Evolutionary conservation across 2,797 vertebrate genomes (phyloP).

Genomic region (Sebastes minor): DNA sequence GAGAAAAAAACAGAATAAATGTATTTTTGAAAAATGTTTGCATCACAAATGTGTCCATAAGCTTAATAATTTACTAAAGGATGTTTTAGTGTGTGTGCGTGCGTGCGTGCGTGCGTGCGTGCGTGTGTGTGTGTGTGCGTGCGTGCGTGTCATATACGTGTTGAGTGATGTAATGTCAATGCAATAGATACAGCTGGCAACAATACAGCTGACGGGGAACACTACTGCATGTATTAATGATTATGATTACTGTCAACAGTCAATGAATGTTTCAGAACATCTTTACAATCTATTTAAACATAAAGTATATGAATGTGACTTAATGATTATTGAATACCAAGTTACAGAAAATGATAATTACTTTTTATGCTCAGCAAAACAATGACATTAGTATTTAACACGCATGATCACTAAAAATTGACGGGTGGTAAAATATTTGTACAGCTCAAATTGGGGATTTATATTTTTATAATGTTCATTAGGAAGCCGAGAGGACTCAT

Average conservation of each 20-base stretch:
- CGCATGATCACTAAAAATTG: neutral
- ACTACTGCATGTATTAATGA: conserved; percentile 4
- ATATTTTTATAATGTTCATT: neutral
- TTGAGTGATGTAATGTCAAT: conserved; percentile 51
- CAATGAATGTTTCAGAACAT: conserved; percentile 9
- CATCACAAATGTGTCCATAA: conserved; percentile 11
- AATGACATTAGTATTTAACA: neutral
- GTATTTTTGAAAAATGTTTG: conserved; percentile 10
- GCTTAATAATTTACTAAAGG: conserved; percentile 24
- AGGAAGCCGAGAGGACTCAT: neutral
- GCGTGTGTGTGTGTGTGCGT: neutral
- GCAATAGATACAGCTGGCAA: conserved; percentile 33
- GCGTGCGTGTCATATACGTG: neutral
- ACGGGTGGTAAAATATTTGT: conserved; percentile 1
- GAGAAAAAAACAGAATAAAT: conserved; percentile 33
- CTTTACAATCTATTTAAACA: neutral
- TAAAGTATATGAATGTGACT: neutral
- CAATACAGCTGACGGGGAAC: neutral
- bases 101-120: neutral
- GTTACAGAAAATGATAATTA: neutral
- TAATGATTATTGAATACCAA: neutral
- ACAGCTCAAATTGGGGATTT: neutral
- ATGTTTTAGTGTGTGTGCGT: neutral
- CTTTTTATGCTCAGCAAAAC: neutral
- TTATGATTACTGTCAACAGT: neutral